Evolutionary conservation across 2,888 invertebrate species (phyloP).

Genomic region (Rapana venosa): DNA sequence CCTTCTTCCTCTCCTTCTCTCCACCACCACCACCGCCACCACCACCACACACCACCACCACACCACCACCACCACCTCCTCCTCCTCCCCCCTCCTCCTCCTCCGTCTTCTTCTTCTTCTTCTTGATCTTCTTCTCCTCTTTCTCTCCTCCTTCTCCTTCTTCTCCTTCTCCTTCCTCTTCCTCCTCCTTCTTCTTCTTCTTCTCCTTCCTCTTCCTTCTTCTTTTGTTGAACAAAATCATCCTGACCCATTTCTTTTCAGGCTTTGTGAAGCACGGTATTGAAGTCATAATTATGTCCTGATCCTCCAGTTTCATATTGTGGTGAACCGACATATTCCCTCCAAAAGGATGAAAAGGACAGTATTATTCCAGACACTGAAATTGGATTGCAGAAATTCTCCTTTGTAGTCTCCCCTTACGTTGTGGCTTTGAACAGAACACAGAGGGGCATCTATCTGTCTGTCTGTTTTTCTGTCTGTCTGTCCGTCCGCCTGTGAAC

Average conservation of each 20-base stretch:
- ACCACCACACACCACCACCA: too few species aligned
- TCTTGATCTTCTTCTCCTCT: neutral
- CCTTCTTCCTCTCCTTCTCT: neutral
- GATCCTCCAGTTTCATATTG: too few species aligned
- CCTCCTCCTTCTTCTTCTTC: neutral
- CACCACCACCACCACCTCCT: too few species aligned
- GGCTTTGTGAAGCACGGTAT: too few species aligned
- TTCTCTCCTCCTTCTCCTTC: neutral
- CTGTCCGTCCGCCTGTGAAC: neutral
- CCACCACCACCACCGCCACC: neutral
- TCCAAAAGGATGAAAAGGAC: too few species aligned
- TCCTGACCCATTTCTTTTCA: too few species aligned
- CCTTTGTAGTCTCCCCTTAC: neutral
- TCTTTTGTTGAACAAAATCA: neutral
- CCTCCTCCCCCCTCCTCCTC: neutral
- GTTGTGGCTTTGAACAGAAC: neutral
- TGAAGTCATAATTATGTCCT: too few species aligned
- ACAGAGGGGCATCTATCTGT: neutral
- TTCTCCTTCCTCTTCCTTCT: neutral
- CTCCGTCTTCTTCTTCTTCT: neutral
- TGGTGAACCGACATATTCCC: too few species aligned
- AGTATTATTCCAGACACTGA: too few species aligned
- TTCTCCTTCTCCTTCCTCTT: neutral
- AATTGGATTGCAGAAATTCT: too few species aligned
- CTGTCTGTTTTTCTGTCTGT: neutral